phyloP scores from a whole-genome alignment of 2,888 invertebrate species.

The Ennomos erosarius region DNA sequence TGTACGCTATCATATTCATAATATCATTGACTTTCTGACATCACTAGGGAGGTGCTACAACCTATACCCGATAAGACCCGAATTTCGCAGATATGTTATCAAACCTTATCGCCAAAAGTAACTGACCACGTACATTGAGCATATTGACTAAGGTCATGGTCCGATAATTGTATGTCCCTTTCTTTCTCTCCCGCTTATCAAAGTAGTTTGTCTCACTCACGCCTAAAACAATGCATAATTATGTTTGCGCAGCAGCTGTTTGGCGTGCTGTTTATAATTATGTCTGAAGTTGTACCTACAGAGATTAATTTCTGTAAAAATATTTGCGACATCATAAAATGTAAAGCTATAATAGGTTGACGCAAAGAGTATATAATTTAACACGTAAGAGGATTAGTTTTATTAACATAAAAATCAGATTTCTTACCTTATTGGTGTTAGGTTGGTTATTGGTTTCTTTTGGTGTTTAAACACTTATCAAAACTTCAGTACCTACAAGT shows the following conservation, averaged over 20 bases:
- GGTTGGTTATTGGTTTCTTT: no score
- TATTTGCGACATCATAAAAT: neutral
- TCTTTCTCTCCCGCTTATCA: slow-evolving; percentile 25
- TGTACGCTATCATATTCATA: no score
- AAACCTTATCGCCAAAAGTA: slow-evolving; percentile 46
- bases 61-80: slow-evolving; percentile 39
- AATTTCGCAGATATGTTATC: slow-evolving; percentile 60
- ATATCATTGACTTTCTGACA: slow-evolving; percentile 1
- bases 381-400: no score
- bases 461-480: no score
- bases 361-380: no score
- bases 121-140: slow-evolving; percentile 67
- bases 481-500: no score
- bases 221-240: slow-evolving; percentile 31
- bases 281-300: slow-evolving; percentile 4
- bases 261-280: slow-evolving; percentile 16
- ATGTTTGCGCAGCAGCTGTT: slow-evolving; percentile 47
- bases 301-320: slow-evolving; percentile 3
- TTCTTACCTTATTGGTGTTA: no score
- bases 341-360: neutral
- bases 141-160: slow-evolving; percentile 75
- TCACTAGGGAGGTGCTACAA: slow-evolving; percentile 15
- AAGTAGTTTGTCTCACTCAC: slow-evolving; percentile 35
- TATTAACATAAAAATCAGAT: no score
- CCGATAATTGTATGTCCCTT: slow-evolving; percentile 47